Evolutionary conservation across 92 coral and sea anemone species (phyloP).

Genomic region (Meandrina meandrites): DNA sequence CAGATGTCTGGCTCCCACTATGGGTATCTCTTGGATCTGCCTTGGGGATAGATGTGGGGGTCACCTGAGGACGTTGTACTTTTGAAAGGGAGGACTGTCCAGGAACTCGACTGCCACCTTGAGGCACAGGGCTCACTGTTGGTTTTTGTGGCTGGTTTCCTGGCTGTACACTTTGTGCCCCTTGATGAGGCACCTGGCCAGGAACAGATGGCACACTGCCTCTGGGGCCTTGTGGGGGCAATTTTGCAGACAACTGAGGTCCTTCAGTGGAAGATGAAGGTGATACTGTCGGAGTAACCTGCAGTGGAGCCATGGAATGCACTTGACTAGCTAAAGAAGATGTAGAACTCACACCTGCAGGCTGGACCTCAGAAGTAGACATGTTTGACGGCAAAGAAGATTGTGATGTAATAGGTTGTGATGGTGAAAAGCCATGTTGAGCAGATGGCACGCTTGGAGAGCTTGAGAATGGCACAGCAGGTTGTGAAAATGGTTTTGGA

Average conservation of each 20-base stretch:
- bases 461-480: background rate
- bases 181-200: conserved; percentile 18
- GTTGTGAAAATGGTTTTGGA: conserved; percentile 10
- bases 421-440: conserved; percentile 8
- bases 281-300: conserved; percentile 14
- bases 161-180: conserved; percentile 2
- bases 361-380: conserved; percentile 1
- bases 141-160: conserved; percentile 9
- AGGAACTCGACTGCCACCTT: conserved; percentile 3
- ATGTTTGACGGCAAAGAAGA: background rate
- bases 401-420: conserved; percentile 6
- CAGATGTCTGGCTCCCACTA: conserved; percentile 7
- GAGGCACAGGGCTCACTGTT: conserved; percentile 13
- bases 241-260: background rate
- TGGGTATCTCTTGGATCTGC: conserved; percentile 26
- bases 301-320: conserved; percentile 1
- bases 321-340: background rate
- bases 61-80: background rate
- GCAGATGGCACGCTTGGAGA: background rate
- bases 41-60: conserved; percentile 13
- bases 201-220: background rate
- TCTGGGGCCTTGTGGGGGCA: background rate
- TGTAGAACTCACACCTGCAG: conserved; percentile 13
- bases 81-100: conserved; percentile 8
- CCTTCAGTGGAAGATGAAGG: background rate